Percentiles rank a stretch among this genome's conserved stretches.
These are phyloP conservation scores for Drosophila sulfurigaster DNA, from an alignment of 1,140 invertebrate species.

Conservation along the genomic window DNA sequence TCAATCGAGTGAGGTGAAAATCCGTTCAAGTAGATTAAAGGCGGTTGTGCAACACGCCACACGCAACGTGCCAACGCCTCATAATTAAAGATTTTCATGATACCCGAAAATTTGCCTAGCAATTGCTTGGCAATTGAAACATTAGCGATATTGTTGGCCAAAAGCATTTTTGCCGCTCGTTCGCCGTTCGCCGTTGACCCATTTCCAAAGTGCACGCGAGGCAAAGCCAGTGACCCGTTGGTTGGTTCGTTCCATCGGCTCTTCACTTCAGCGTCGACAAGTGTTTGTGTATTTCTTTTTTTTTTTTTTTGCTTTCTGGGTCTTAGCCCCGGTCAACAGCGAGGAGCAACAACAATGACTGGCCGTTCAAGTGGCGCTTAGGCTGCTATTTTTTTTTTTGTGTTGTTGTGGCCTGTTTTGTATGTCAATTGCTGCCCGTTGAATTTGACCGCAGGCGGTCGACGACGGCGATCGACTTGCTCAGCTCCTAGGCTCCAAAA, in stretches of 20 bases:
- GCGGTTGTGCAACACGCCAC: constrained; percentile 63
- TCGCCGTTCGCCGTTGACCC: constrained; percentile 57
- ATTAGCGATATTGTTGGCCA: constrained; percentile 47
- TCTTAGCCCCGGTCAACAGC: constrained; percentile 39
- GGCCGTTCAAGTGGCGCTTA: constrained; percentile 79
- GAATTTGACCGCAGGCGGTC: constrained; percentile 48
- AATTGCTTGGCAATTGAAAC: constrained; percentile 60
- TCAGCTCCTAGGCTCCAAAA: constrained; percentile 40
- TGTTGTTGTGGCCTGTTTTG: constrained; percentile 50
- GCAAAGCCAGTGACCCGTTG: constrained; percentile 48
- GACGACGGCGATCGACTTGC: too few species aligned
- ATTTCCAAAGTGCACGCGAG: constrained; percentile 75
- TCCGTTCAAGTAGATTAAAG: constrained; percentile 60
- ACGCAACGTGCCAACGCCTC: constrained; percentile 71
- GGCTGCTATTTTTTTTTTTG: constrained; percentile 43
- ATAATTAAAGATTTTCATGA: constrained; percentile 72
- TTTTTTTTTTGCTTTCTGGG: constrained; percentile 24
- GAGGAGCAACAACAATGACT: constrained; percentile 41
- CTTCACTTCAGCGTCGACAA: constrained; percentile 69
- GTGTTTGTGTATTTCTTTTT: constrained; percentile 57
- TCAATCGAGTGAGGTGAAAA: constrained; percentile 1
- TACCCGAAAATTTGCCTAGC: constrained; percentile 6
- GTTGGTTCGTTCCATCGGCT: background rate
- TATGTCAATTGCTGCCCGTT: constrained; percentile 74
- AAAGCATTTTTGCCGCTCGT: constrained; percentile 6